Conservation (phyloP, 2,888 invertebrate species). For the Scotopteryx bipunctaria region DNA sequence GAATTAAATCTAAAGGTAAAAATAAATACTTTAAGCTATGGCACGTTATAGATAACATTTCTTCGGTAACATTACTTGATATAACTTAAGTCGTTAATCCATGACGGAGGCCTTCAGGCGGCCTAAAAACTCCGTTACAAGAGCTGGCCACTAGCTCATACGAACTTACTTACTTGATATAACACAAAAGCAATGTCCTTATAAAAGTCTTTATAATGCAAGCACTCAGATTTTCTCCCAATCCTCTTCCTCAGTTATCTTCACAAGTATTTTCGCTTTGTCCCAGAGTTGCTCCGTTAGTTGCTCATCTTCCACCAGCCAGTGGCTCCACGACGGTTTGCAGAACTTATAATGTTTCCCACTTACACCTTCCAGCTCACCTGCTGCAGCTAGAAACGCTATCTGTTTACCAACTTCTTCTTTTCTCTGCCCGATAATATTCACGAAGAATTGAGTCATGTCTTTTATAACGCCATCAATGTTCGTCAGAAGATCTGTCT, state of each 20-base stretch:
- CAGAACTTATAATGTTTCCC: slow-evolving; percentile 69
- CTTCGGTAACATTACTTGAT: no score
- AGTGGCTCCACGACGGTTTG: slow-evolving; percentile 57
- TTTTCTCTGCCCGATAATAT: slow-evolving; percentile 61
- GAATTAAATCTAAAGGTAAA: no score
- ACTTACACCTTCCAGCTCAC: slow-evolving; percentile 51
- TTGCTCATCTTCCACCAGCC: slow-evolving; percentile 52
- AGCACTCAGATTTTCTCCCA: slow-evolving; percentile 50
- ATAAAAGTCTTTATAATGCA: no score
- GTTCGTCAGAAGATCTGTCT: slow-evolving; percentile 60
- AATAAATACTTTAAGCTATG: no score
- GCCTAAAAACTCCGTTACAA: no score
- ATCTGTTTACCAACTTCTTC: slow-evolving; percentile 65
- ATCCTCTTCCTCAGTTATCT: slow-evolving; percentile 57
- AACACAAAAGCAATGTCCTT: no score
- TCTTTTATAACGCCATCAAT: slow-evolving; percentile 46
- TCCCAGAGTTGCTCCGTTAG: slow-evolving; percentile 62
- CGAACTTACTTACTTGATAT: neutral
- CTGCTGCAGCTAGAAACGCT: slow-evolving; percentile 60
- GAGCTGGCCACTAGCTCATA: no score
- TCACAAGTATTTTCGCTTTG: slow-evolving; percentile 59
- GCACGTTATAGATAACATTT: no score
- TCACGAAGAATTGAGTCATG: slow-evolving; percentile 52
- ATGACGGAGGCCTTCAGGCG: no score
- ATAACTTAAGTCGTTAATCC: no score